phyloP scores from a whole-genome alignment of 1,140 invertebrate species.

The Cherax quadricarinatus region DNA sequence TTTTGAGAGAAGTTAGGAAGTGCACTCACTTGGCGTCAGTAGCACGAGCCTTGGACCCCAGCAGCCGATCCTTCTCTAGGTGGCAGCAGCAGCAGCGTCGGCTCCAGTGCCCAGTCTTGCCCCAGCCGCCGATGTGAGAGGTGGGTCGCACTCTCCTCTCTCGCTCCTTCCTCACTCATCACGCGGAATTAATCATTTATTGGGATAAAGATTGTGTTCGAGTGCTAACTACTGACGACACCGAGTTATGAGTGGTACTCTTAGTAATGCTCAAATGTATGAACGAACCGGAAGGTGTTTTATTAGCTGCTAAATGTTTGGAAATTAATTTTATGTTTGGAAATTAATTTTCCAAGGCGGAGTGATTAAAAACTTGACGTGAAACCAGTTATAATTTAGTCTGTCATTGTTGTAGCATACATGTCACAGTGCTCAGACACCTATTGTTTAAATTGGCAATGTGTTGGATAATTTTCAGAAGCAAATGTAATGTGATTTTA shows the following conservation, averaged over 20 bases:
- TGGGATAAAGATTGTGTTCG: not conserved
- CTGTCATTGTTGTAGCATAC: not conserved
- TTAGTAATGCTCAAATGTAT: not conserved
- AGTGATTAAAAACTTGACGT: not conserved
- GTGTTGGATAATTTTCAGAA: not conserved
- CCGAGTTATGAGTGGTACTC: not conserved
- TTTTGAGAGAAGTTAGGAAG: not conserved
- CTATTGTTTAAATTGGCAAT: not conserved
- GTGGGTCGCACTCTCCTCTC: not conserved
- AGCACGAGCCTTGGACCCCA: not conserved
- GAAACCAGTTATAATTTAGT: not conserved
- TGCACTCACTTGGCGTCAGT: not conserved
- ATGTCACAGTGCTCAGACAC: not conserved
- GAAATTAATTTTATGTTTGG: not conserved
- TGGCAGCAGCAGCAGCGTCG: not conserved
- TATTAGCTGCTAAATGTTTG: not conserved
- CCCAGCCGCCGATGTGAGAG: not conserved
- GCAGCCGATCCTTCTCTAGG: not conserved
- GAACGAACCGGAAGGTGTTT: not conserved
- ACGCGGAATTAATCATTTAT: not conserved
- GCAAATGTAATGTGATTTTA: not conserved
- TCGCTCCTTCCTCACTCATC: not conserved
- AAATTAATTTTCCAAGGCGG: not conserved
- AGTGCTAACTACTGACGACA: not conserved
- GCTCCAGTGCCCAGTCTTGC: constrained; percentile 6